Base-by-base conservation (phyloP, 1,140 invertebrate genomes). In the Tribolium madens region DNA sequence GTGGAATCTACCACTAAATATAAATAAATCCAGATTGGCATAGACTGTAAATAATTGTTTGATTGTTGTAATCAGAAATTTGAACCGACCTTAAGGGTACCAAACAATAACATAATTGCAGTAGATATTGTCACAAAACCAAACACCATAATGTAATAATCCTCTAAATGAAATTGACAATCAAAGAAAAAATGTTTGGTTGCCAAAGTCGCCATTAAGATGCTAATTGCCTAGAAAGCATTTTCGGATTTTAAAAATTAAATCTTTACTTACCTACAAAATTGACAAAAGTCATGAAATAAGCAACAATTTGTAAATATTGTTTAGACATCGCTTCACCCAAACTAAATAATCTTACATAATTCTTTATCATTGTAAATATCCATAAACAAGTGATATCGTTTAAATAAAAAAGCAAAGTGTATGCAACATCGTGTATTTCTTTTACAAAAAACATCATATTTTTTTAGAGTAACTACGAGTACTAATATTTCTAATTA, bases 351-450 rank as follows among this genome's bases (percentile, higher is more conserved):
- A 47, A 9, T 10, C 46, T 10, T n/a, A 47, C 12, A 47, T n/a
- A n/a, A 13, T n/a, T n/a, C 9, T 47, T 47, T n/a, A 47, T 3
- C n/a, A 5, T 31, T 31, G 2, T 9, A n/a, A 47, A 13, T 13
- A 47, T 47, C 10, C n/a, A 47, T 47, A 47, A 47, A 47, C 46
- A 47, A n/a, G 2, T 13, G 46, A 47, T 47, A 47, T 3, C 3
- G 12, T 47, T 47, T 47, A 47, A 47, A 47, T 5, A 47, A 52
- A 52, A 13, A 12, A 52, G 9, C 15, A 18, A n/a, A 6, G 14
- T 57, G 52, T 57, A 57, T 57, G 52, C 52, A 57, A 57, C n/a
- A 18, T 57, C 10, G 18, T 57, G 9, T 57, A 57, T 57, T 52
- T 57, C 14, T 57, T 57, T 18, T 57, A 57, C 52, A 57, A 57